Base-by-base conservation (phyloP, 2,797 vertebrate genomes). In the Arnoldichthys spilopterus region DNA sequence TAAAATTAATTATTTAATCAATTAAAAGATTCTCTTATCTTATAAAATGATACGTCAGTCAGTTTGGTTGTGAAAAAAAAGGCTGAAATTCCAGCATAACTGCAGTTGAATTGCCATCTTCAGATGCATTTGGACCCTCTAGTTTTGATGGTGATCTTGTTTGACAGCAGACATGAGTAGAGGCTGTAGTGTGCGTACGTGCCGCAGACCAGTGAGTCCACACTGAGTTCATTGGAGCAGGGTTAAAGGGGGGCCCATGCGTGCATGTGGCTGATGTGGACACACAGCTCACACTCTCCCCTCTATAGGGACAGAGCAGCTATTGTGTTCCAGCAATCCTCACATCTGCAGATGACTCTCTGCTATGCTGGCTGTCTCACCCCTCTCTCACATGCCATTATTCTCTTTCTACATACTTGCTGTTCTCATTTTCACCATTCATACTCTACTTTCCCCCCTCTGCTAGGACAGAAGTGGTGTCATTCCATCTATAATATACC, bases 281-380 rank as follows among this genome's bases (percentile, higher is more conserved):
- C 59, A 70, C 72, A 74, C 49, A 59, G 58, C 64, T 76, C 74
- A 71, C 75, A 77, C 58, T 80, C 62, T 73, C 49, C 51, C 61
- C 63, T 66, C 61, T 72, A 30, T 61, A 70, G 72, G 61, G 51
- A 81, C 76, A 82, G 75, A 66, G 72, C 66, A 63, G 72, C 76
- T 74, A 72, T 84, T 85, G 82, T 86, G 26, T 58, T 64, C 68
- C 79, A 72, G 61, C 59, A 75, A 77, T 77, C 79, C 43, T 66
- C 74, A 78, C 74, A 68, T 81, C 69, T 84, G 81, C 69, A 0
- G 61, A 56, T 40, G 62, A 54, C 76, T 51, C 71, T 30, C 34
- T 74, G 78, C 56, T 59, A 40, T 32, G 16, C 32, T 59, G 24
- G n/a, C 49, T 43, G 30, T 72, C 16, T 66, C 66, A 66, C 28